A percentile compares a stretch with the other conserved stretches of the same genome.
Conservation (phyloP, 2,113 vertebrate species). For the human (Homo sapiens) region GRCh38 chr6:39643501-39644000, state of each 20-base stretch:
- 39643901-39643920: not conserved
- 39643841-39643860: slow-evolving; percentile 7
- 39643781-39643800: not conserved
- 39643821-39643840: not conserved
- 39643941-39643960: not conserved
- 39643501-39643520: not conserved
- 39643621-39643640: not conserved
- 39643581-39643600: not conserved
- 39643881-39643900: not conserved
- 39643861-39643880: not conserved
- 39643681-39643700: not conserved
- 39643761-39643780: not conserved
- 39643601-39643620: not conserved
- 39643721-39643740: not conserved
- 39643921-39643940: not conserved
- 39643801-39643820: not conserved
- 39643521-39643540: not conserved
- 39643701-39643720: not conserved
- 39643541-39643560: not conserved
- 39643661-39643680: not conserved
- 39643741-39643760: not conserved
- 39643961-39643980: not conserved
- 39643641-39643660: not conserved
- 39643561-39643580: not conserved
- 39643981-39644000: not conserved